Percentiles rank a stretch among this genome's conserved stretches.
These are phyloP conservation scores for Elgaria multicarinata DNA, from an alignment of 2,113 vertebrate genomes.

Conservation along the genomic window DNA sequence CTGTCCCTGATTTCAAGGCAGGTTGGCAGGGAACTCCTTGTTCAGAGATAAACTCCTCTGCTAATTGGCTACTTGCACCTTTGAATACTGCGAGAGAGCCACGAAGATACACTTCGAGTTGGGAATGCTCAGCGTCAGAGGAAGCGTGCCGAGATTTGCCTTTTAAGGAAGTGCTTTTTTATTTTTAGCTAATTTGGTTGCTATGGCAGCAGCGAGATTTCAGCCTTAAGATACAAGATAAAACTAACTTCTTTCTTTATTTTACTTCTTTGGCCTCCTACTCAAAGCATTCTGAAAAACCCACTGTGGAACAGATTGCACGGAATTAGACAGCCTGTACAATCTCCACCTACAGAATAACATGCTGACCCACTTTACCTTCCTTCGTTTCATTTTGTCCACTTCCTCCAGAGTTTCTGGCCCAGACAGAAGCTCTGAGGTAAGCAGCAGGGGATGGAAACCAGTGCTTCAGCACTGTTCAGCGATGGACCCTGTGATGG, in stretches of 20 bases:
- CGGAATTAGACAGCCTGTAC: rapidly evolving
- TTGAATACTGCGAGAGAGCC: constrained; percentile 30
- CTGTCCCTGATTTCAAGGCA: rapidly evolving
- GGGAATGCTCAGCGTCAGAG: constrained; percentile 33
- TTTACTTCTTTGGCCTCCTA: constrained; percentile 43
- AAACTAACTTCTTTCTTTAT: constrained; percentile 31
- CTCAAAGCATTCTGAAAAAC: constrained; percentile 43
- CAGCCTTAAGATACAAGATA: constrained; percentile 17
- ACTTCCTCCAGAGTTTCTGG: not conserved
- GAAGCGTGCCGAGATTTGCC: constrained; percentile 60
- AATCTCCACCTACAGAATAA: not conserved
- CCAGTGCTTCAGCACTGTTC: not conserved
- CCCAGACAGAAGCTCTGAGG: not conserved
- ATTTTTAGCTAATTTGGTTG: constrained; percentile 73
- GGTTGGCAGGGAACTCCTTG: rapidly evolving
- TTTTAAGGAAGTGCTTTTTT: constrained; percentile 66
- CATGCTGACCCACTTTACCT: not conserved
- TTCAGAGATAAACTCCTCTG: not conserved
- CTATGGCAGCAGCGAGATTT: constrained; percentile 59
- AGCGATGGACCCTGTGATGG: not conserved
- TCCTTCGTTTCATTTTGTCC: not conserved
- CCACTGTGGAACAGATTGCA: constrained; percentile 10
- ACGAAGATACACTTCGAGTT: constrained; percentile 48
- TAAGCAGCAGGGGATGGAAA: not conserved
- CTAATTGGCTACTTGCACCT: not conserved